phyloP scores from a whole-genome alignment of 2,888 invertebrate species.

The Gonocerus acuteangulatus region DNA sequence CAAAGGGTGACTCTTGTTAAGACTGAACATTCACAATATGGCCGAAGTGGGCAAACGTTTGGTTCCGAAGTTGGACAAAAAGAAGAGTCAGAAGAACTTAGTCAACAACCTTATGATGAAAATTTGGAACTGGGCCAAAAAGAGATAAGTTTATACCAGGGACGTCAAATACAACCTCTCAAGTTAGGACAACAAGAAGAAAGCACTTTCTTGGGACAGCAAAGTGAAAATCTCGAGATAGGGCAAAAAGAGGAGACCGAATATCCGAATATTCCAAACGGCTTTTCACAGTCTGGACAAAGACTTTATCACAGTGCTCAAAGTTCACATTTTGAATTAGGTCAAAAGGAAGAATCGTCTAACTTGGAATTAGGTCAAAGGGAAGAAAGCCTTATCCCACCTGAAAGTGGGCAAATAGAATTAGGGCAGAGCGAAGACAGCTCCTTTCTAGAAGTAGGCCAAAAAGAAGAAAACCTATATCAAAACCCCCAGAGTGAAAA shows the following conservation, averaged over 20 bases:
- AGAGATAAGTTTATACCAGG: background rate
- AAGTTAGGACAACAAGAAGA: conserved; percentile 8
- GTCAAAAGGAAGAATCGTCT: conserved; percentile 2
- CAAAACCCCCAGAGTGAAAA: background rate
- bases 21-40: too few species aligned
- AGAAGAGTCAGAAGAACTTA: conserved; percentile 38
- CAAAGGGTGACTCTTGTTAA: background rate
- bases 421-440: background rate
- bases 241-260: background rate
- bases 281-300: background rate
- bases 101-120: conserved; percentile 20
- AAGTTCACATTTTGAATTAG: background rate
- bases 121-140: background rate
- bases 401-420: background rate
- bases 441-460: background rate
- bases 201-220: conserved; percentile 37
- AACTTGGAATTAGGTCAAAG: conserved; percentile 1
- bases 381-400: background rate
- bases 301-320: background rate
- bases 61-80: background rate
- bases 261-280: too few species aligned
- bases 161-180: background rate
- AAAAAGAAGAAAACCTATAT: conserved; percentile 1
- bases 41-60: background rate
- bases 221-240: conserved; percentile 27